Evolutionary conservation across 2,797 vertebrate species (phyloP).

Genomic region (Crocidura indochinensis): DNA sequence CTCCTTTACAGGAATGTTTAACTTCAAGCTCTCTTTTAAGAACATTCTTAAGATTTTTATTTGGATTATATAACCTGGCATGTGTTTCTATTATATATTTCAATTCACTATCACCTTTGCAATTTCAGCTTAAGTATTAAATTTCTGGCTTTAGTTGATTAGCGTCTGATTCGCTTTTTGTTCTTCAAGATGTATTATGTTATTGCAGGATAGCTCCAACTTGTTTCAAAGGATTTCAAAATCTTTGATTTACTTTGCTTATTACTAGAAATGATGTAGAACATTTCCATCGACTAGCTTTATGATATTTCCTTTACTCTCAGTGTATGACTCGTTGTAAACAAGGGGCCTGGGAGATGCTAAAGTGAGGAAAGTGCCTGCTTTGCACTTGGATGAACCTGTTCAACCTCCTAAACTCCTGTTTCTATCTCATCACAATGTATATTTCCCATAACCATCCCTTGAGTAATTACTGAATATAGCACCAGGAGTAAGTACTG

Average conservation of each 20-base stretch:
- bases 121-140: neutral
- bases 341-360: neutral
- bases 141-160: neutral
- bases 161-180: neutral
- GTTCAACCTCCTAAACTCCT: too few relatives aligned
- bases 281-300: neutral
- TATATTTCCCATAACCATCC: too few relatives aligned
- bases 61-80: neutral
- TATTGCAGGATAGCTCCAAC: neutral
- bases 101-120: neutral
- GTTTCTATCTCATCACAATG: too few relatives aligned
- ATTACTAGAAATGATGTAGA: neutral
- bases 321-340: neutral
- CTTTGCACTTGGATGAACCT: too few relatives aligned
- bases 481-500: too few relatives aligned
- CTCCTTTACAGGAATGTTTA: neutral
- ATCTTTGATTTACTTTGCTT: neutral
- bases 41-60: neutral
- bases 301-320: neutral
- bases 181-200: neutral
- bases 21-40: neutral
- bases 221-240: neutral
- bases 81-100: neutral
- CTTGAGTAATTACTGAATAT: too few relatives aligned
- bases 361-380: too few relatives aligned